These are phyloP conservation scores for Aporophyla lueneburgensis DNA, from an alignment of 2,888 invertebrate species.

Conservation along the genomic window DNA sequence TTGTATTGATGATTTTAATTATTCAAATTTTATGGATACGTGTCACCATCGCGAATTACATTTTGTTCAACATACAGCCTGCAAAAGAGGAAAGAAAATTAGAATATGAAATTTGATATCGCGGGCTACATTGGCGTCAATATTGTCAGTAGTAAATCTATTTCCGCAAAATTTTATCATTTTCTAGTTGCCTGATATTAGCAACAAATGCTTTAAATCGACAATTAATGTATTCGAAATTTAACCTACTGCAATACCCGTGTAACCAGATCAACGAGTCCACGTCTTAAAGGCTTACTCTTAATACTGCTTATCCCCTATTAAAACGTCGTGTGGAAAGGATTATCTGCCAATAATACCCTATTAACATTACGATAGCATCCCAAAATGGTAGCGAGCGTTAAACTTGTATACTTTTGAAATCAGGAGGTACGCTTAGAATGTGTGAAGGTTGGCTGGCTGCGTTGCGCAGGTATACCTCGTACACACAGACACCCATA, in stretches of 20 bases:
- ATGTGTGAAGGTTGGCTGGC: constrained; percentile 32
- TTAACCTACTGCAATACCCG: not conserved
- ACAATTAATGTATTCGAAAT: not conserved
- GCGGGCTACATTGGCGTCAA: too few relatives aligned
- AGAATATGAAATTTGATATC: too few relatives aligned
- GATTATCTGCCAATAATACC: constrained; percentile 57
- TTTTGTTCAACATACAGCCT: too few relatives aligned
- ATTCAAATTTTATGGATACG: too few relatives aligned
- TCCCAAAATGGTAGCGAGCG: constrained; percentile 57
- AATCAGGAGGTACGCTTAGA: constrained; percentile 47
- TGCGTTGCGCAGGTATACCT: too few relatives aligned
- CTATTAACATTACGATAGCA: constrained; percentile 54
- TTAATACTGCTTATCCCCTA: constrained; percentile 57
- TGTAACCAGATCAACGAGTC: constrained; percentile 33
- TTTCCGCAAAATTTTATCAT: not conserved
- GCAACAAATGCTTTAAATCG: not conserved
- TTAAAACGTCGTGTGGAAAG: constrained; percentile 60
- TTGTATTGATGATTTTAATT: too few relatives aligned
- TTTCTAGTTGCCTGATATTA: not conserved
- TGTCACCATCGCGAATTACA: too few relatives aligned
- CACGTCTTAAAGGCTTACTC: constrained; percentile 39
- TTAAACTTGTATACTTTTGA: constrained; percentile 51
- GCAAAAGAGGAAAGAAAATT: too few relatives aligned
- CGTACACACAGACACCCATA: too few relatives aligned
- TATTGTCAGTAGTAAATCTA: not conserved